Base-by-base conservation (phyloP, 1,140 invertebrate genomes). In the Conus betulinus region DNA sequence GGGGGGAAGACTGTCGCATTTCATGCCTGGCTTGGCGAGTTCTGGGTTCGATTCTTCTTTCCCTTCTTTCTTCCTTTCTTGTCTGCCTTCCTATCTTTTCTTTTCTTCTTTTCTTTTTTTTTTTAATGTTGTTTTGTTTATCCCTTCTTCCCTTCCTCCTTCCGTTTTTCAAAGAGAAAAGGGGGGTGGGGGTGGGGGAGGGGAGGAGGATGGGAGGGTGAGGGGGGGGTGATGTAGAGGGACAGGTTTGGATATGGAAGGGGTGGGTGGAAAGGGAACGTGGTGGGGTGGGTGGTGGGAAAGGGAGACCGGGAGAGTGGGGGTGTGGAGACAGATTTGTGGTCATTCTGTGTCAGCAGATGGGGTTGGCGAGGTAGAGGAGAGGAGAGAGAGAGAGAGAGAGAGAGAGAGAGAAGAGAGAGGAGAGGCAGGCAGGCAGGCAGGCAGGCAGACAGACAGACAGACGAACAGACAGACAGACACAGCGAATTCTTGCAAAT, bases 1-100 rank as follows among this genome's bases (percentile, higher is more conserved):
- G 79, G 39, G 39, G 71, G 52, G 85, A 79, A 23, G 74, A 87
- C 74, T 79, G 85, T 79, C 74, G 53, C 71, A 57, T 87, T 87
- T 79, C 71, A 74, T 71, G 57, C 15, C 82, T 55, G 51, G 25
- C 85, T 76, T 6, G 51, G n/a, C 53, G 76, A 55, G 39, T n/a
- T 20, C 81, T 57, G 81, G 53, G 81, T 53, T 55, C 51, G 52
- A 39, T 78, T 27, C 76, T 78, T 51, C 10, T 39, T 71, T 71
- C 67, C 20, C n/a, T 23, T 27, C 27, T 39, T 82, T 27, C 23
- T 82, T 82, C 3, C 17, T 15, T 39, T 67, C 13, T 17, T 85
- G 25, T 85, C 27, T 85, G 1, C 0, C 67, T 8, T 85, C 39
- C 25, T 71, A 39, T 25, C 4, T 67, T 71, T 53, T 53, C 13